Evolutionary conservation across 2,888 invertebrate species (phyloP), one percentile per base, ranked within the genome.

Genomic region (Lasiommata megera): DNA sequence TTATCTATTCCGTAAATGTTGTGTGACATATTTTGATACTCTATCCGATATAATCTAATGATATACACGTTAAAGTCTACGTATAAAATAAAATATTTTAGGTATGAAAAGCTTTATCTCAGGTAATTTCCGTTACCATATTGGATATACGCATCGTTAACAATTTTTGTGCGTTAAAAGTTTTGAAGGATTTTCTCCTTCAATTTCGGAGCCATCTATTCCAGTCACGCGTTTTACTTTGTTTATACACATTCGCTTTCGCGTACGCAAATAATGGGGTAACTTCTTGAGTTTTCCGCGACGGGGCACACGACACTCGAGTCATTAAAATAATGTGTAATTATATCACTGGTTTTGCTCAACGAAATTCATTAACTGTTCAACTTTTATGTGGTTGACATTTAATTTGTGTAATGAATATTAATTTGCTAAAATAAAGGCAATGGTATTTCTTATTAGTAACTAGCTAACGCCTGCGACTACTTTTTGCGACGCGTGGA

Each of bases 231-330:
- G 71, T 74, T 69, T 66, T 67, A 66, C 64, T 67, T 73, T 84
- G 84, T 87, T 86, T 87, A 85, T 84, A 80, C 83, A 79, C 79
- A 80, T 85, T 82, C 76, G 75, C 74, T 76, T 76, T 74, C 74
- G 74, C 71, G 71, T 78, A 73, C 76, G 78, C 82, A 82, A 84
- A 84, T 85, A 84, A 86, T 79, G 76, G 77, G 72, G 72, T 74
- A 75, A 79, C 76, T 82, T 77, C 72, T 77, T 70, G 70, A 73
- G 72, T 75, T 76, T 71, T 71, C 71, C 69, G 67, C 64, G 70
- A 47, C 52, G 44, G 51, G 41, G 48, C 40, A 54, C 40, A 48
- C 38, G 29, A 57, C 38, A 53, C 36, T 53, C 54, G 31, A 44
- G 51, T 47, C 47, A 58, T 58, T 58, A 52, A 37, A 61, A 54